Conservation (phyloP, 2,888 invertebrate species). For the Eupithecia centaureata region DNA sequence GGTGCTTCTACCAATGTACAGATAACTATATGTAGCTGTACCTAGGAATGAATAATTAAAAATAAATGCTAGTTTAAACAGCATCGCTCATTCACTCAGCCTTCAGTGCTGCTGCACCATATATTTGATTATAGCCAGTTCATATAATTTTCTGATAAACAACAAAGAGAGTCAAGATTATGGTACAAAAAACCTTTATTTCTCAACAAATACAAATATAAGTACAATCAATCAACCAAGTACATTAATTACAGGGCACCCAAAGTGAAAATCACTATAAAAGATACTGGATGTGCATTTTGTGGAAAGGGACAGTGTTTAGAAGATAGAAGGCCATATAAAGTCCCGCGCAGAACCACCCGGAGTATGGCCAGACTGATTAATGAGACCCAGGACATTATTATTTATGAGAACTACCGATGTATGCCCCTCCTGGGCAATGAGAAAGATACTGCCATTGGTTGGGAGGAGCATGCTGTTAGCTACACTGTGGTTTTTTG, state of each 20-base stretch:
- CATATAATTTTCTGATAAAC: not conserved
- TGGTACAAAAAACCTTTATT: constrained; percentile 58
- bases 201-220: constrained; percentile 67
- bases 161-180: constrained; percentile 11
- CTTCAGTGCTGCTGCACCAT: not conserved
- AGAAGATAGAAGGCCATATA: constrained; percentile 38
- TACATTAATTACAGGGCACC: constrained; percentile 55
- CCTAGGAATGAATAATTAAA: no score
- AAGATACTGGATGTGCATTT: constrained; percentile 46
- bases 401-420: constrained; percentile 66
- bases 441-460: constrained; percentile 62
- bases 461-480: constrained; percentile 71
- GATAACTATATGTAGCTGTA: no score
- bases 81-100: no score
- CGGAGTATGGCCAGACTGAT: constrained; percentile 56
- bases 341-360: constrained; percentile 55
- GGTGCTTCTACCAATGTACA: no score
- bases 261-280: constrained; percentile 44
- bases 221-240: constrained; percentile 63
- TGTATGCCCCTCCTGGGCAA: constrained; percentile 75
- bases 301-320: constrained; percentile 47
- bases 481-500: constrained; percentile 63
- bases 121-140: not conserved
- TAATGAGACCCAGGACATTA: constrained; percentile 51
- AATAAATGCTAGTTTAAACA: no score